Evolutionary conservation across 2,888 invertebrate species (phyloP), one percentile per base, ranked within the genome.

Genomic region (Torymus tubicola): DNA sequence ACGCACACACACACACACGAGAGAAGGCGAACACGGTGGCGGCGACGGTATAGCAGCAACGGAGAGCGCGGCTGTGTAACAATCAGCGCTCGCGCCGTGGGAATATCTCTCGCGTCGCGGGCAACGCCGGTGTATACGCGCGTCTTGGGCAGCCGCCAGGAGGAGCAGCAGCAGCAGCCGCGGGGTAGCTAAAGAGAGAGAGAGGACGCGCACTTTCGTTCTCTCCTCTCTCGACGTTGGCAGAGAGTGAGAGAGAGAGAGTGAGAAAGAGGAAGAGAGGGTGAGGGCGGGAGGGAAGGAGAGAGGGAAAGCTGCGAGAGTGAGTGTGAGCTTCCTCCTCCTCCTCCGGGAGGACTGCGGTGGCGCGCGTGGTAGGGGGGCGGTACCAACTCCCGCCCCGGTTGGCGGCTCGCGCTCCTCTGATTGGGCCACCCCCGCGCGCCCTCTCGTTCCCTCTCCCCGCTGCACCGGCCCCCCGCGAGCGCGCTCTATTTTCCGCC

Each of bases 401-500:
- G 88, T 87, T 89, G 88, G 86, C 88, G 87, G 85, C 31, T 86
- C 86, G 86, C 86, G 86, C 8, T 86, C 83, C 87, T 88, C 88
- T 89, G 89, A 90, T 90, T 90, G 90, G 90, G 89, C 89, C 88
- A 88, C 88, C 89, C 88, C 87, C 86, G 86, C 57, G 10, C 64
- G 21, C 76, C 65, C 74, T 78, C 80, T 31, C 75, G 68, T 80
- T 63, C 81, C 81, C 81, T 53, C 53, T 57, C 77, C 60, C 42
- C 42, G 42, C 42, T 42, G 42, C 42, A 42, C 42, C 52, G n/a
- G 55, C 42, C 70, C 52, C 80, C 24, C 52, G 53, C 55, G 12
- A 14, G 64, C 63, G 8, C 64, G 58, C 58, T 50, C 58, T 58
- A 63, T 68, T 57, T 58, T 70, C 50, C 76, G 60, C 80, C 18